These are phyloP conservation scores for Neosalanx taihuensis DNA, from an alignment of 2,797 vertebrate species.

Conservation along the genomic window DNA sequence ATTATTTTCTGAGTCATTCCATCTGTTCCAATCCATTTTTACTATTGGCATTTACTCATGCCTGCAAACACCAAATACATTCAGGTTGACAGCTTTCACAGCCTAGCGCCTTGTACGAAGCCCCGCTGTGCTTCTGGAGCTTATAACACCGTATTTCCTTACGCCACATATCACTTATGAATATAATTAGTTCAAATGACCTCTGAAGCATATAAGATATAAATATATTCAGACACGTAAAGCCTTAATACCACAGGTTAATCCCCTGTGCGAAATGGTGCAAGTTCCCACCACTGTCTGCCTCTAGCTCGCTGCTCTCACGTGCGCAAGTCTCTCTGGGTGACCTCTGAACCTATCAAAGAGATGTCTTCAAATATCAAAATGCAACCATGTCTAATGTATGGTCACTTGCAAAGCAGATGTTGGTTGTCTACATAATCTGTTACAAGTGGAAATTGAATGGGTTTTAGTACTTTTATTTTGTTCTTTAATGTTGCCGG, in stretches of 20 bases:
- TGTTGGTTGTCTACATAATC: neutral
- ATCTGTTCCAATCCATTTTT: neutral
- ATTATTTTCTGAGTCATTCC: conserved; percentile 1
- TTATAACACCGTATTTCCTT: neutral
- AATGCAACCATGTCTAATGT: neutral
- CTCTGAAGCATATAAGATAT: conserved; percentile 17
- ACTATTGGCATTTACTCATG: conserved; percentile 7
- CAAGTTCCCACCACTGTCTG: neutral
- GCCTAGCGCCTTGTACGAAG: neutral
- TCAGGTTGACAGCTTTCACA: conserved; percentile 10
- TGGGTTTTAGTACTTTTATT: neutral
- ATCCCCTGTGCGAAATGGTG: neutral
- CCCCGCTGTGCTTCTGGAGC: neutral
- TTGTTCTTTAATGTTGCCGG: neutral
- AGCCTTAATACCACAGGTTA: conserved; percentile 30
- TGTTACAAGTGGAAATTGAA: neutral
- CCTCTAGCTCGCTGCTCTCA: neutral
- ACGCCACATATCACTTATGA: neutral
- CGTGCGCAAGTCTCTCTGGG: no score
- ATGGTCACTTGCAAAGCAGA: neutral
- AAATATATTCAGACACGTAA: conserved; percentile 9
- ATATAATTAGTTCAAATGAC: neutral
- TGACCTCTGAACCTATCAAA: no score
- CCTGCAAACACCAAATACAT: conserved; percentile 27
- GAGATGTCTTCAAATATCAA: neutral